Base-by-base conservation (phyloP, 2,797 vertebrate genomes). In the Sebastolobus altivelis region DNA sequence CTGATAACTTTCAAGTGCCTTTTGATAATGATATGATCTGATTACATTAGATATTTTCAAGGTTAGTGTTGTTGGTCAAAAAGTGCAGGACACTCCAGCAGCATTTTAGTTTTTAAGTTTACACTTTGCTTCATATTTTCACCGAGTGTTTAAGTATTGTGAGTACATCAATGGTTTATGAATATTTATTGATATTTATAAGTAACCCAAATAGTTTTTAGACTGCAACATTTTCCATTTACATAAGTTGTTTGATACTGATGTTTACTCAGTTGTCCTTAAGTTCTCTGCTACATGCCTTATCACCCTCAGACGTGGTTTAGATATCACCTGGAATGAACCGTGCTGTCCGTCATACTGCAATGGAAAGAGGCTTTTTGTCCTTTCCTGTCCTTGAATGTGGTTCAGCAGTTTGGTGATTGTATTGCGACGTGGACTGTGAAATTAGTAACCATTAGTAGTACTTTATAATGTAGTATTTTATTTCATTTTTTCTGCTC, bases 1-100 rank as follows among this genome's bases (percentile, higher is more conserved):
- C 20, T 72, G 87, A 90, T 89, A 87, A 80, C 81, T 65, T 88
- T 87, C 81, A 84, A 35, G 9, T n/a, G 61, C n/a, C 79, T 72
- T 89, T 63, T 54, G 49, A 83, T 81, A 76, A 54, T 72, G 18
- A 82, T 31, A 25, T 27, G 6, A 62, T 71, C 2, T 2, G 9
- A 60, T 70, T 73, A 61, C 59, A 65, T 46, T 5, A 8, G 27
- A 52, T 40, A 38, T 65, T 54, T 29, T 59, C 71, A 87, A 86
- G 75, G 77, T 82, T 33, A 74, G n/a, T 77, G 7, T 13, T 56
- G 9, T 43, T 56, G 4, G 1, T 1, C 9, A 58, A 52, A 29
- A 38, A 11, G 10, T 7, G 4, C 35, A 49, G 8, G 18, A 18
- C 8, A 52, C 14, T 31, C 14, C 7, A 18, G 33, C 22, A 31